A percentile compares a stretch with the other conserved stretches of the same genome.
Evolutionary conservation across 2,113 vertebrate species (phyloP).

Genomic region (Forbesichthys agassizii): DNA sequence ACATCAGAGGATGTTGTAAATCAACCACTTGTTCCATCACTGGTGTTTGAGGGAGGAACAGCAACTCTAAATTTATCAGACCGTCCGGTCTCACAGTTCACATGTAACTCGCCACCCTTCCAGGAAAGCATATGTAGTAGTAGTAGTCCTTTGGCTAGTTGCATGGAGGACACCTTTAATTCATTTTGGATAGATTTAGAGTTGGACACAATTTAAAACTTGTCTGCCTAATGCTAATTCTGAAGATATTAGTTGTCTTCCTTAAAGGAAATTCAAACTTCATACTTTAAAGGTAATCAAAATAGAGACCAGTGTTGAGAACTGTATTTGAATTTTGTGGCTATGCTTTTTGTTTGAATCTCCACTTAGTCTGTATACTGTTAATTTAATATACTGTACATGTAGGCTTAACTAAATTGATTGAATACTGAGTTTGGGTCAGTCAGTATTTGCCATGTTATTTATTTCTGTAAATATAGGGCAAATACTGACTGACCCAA

Average conservation of each 20-base stretch:
- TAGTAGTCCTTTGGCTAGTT: neutral
- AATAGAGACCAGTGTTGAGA: no score
- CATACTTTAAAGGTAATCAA: neutral
- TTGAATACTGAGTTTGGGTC: neutral
- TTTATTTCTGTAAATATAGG: no score
- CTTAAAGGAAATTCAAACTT: neutral
- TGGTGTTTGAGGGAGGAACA: neutral
- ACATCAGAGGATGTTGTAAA: neutral
- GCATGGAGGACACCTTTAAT: neutral
- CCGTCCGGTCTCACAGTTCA: neutral
- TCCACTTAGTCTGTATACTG: neutral
- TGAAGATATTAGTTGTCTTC: conserved; percentile 16
- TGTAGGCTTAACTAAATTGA: neutral
- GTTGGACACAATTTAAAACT: conserved; percentile 3
- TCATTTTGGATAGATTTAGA: conserved; percentile 30
- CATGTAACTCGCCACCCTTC: neutral
- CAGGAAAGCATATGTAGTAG: neutral
- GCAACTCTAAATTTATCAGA: neutral
- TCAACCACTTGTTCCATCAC: neutral
- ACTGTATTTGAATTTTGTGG: no score
- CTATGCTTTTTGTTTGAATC: neutral
- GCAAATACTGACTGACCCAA: no score
- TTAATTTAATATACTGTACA: neutral
- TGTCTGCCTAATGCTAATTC: conserved; percentile 16
- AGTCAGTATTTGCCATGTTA: no score